Base-by-base conservation (phyloP, 2,113 vertebrate species). In the Serilophus lunatus region DNA sequence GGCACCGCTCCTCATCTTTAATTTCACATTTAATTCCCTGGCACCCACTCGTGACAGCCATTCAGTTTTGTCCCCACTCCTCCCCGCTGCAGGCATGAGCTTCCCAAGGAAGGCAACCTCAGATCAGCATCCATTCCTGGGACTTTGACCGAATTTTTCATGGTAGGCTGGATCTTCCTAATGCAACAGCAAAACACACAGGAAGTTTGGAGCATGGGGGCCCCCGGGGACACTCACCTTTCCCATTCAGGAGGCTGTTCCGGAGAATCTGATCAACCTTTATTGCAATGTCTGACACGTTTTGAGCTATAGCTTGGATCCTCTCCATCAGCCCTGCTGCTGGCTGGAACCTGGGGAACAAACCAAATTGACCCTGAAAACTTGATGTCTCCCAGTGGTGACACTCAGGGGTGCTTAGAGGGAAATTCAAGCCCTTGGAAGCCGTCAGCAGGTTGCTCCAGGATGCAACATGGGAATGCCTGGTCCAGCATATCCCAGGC, bases 291-390 rank as follows among this genome's bases (percentile, higher is more conserved):
- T 99, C 99, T 0, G 99, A 99, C 95, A 99, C 99, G 18, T 99
- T 99, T 96, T 99, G 99, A 72, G 99, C 99, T 33, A 99, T 99
- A 90, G 99, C 99, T 97, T 99, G 99, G 97, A 99, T 99, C 91
- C 98, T 98, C 96, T 99, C 99, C 98, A 99, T 98, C 53, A 99
- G 92, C 28, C 98, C 98, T 0, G 98, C 94, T 10, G 98, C 98
- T 7, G 97, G 83, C 88, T 99, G 98, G 63, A 99, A 97, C 97
- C 99, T 99, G 70, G 35, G 13, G 10, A 53, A 33, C 61, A 75
- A 74, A 47, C 6, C n/a, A 93, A 77, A 94, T 12, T 14, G 59
- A 91, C 13, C 40, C 49, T 68, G 69, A 90, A 74, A 75, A 80
- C 24, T 16, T 29, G 16, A 18, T 84, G n/a, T n/a, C 44, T 78